A percentile compares a stretch with the other conserved stretches of the same genome.
phyloP scores from a whole-genome alignment of 1,140 invertebrate species.

The Pogonognathellus flavescens region DNA sequence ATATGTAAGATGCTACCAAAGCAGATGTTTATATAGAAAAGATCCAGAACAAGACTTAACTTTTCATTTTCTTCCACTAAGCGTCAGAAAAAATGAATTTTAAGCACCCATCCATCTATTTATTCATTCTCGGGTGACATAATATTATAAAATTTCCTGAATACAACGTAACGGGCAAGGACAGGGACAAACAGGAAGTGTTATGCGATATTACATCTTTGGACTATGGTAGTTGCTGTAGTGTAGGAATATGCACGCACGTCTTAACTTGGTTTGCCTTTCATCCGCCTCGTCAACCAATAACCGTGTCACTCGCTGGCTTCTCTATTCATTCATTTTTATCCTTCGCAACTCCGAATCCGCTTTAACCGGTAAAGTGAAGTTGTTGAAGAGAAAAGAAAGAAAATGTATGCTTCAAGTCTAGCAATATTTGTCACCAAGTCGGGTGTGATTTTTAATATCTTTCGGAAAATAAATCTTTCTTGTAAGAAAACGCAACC shows the following conservation, averaged over 20 bases:
- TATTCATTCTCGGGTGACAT: neutral
- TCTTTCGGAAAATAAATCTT: constrained; percentile 59
- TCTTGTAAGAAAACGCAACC: constrained; percentile 5
- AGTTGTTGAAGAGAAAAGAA: constrained; percentile 50
- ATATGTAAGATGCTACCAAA: too few relatives aligned
- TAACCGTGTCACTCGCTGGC: constrained; percentile 19
- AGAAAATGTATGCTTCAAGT: constrained; percentile 44
- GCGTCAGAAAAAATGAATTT: constrained; percentile 29
- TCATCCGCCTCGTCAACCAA: constrained; percentile 37
- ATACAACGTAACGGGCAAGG: neutral
- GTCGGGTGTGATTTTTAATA: constrained; percentile 59
- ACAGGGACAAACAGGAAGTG: constrained; percentile 39
- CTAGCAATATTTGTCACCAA: constrained; percentile 57
- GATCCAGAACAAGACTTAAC: neutral
- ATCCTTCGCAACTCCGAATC: constrained; percentile 26
- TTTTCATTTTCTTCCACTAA: constrained; percentile 9
- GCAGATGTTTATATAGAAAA: too few relatives aligned
- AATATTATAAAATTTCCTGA: neutral
- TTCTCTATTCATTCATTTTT: constrained; percentile 46
- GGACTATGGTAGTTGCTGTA: neutral
- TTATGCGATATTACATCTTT: constrained; percentile 5
- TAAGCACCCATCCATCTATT: constrained; percentile 20
- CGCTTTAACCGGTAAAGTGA: constrained; percentile 18
- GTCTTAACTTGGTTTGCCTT: constrained; percentile 22
- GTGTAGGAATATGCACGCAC: neutral